Evolutionary conservation across 1,140 invertebrate genomes (phyloP).

Genomic region (Platorchestia sp.): DNA sequence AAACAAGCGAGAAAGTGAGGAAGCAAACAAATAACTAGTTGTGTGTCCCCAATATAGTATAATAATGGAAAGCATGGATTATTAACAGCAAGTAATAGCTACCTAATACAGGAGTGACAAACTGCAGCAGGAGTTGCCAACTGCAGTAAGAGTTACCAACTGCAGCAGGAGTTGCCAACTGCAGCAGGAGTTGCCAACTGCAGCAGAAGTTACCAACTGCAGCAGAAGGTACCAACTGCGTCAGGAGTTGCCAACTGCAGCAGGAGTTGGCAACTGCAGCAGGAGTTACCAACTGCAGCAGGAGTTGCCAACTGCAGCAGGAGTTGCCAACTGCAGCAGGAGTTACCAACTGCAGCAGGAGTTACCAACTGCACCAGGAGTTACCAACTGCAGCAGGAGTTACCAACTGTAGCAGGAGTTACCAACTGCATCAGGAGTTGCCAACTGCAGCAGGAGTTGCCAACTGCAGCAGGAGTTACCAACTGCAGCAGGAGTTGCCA

Average conservation of each 20-base stretch:
- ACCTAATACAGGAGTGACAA: too few species aligned
- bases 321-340: background rate
- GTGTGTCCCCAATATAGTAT: too few species aligned
- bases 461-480: background rate
- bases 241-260: background rate
- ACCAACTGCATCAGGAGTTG: background rate
- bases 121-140: background rate
- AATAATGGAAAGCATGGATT: too few species aligned
- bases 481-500: background rate
- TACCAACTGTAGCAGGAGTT: background rate
- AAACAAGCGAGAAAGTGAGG: too few species aligned
- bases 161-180: background rate
- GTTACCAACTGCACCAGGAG: background rate
- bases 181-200: too few species aligned
- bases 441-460: too few species aligned
- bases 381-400: background rate
- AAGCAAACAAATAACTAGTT: too few species aligned
- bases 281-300: background rate
- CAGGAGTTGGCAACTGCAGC: background rate
- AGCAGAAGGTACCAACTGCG: background rate
- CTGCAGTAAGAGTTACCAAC: background rate
- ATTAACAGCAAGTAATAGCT: too few species aligned
- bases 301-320: background rate
- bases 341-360: background rate
- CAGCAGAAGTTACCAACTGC: background rate